These are phyloP conservation scores for Portevinia maculata DNA, from an alignment of 2,888 invertebrate genomes.

Conservation along the genomic window DNA sequence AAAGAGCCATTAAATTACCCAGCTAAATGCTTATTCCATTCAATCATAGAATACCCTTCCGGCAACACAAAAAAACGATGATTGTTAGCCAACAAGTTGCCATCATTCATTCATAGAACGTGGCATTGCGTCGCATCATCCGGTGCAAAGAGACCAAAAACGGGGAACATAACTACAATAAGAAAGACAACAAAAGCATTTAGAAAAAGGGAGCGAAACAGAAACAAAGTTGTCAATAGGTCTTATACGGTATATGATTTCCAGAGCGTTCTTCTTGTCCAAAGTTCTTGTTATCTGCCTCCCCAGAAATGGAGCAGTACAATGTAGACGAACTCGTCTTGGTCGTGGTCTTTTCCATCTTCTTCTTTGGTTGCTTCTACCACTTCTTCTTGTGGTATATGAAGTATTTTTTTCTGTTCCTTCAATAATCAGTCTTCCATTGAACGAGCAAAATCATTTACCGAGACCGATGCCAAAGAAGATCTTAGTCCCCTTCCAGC, in stretches of 20 bases:
- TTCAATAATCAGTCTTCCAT: constrained; percentile 81
- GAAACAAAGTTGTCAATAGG: constrained; percentile 69
- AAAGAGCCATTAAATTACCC: constrained; percentile 49
- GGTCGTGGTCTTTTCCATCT: constrained; percentile 5
- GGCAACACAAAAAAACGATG: constrained; percentile 23
- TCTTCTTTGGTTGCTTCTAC: constrained; percentile 7
- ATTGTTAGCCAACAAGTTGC: constrained; percentile 61
- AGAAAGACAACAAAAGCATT: constrained; percentile 38
- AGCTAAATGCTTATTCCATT: constrained; percentile 60
- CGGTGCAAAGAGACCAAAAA: constrained; percentile 50
- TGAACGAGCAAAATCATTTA: constrained; percentile 83
- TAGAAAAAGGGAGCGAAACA: constrained; percentile 48
- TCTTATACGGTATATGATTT: constrained; percentile 73
- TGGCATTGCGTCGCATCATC: constrained; percentile 69
- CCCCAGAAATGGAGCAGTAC: constrained; percentile 15
- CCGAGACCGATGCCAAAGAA: constrained; percentile 80
- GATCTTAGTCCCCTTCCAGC: constrained; percentile 22
- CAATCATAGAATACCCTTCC: constrained; percentile 52
- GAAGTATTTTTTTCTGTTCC: constrained; percentile 53
- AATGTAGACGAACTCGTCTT: constrained; percentile 66
- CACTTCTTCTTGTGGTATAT: constrained; percentile 68
- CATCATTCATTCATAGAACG: constrained; percentile 73
- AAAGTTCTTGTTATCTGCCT: constrained; percentile 11
- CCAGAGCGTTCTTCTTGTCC: constrained; percentile 58
- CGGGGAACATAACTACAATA: constrained; percentile 47